Evolutionary conservation across 2,888 invertebrate species (phyloP).

Genomic region (Aelia acuminata): DNA sequence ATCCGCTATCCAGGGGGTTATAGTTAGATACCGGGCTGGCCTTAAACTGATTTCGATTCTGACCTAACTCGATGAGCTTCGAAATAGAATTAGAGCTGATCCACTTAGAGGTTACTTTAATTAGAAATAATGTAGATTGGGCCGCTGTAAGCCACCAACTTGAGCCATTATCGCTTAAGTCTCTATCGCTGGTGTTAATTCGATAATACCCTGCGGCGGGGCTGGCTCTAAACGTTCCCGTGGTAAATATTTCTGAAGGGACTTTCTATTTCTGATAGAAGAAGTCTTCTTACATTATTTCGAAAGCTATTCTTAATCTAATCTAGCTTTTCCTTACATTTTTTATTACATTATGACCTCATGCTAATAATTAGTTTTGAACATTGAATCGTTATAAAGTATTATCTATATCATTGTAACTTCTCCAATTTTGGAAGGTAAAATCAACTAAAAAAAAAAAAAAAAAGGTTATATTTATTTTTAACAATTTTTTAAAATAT

Average conservation of each 20-base stretch:
- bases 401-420: no score
- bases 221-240: not conserved
- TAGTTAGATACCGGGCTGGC: not conserved
- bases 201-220: not conserved
- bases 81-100: slow-evolving; percentile 38
- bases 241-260: not conserved
- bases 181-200: slow-evolving; percentile 24
- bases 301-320: no score
- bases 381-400: no score
- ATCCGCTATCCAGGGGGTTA: not conserved
- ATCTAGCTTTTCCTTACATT: no score
- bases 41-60: slow-evolving; percentile 25
- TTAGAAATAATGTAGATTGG: slow-evolving; percentile 39
- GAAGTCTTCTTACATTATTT: no score
- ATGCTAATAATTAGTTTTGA: no score
- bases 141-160: slow-evolving; percentile 4
- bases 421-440: no score
- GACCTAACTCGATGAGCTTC: not conserved
- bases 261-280: no score
- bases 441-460: no score
- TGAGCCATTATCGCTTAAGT: slow-evolving; percentile 26
- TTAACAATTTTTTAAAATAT: no score
- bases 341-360: no score
- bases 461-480: no score
- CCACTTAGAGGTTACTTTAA: slow-evolving; percentile 43